Conservation (phyloP, 2,888 invertebrate species). For the Actias luna region DNA sequence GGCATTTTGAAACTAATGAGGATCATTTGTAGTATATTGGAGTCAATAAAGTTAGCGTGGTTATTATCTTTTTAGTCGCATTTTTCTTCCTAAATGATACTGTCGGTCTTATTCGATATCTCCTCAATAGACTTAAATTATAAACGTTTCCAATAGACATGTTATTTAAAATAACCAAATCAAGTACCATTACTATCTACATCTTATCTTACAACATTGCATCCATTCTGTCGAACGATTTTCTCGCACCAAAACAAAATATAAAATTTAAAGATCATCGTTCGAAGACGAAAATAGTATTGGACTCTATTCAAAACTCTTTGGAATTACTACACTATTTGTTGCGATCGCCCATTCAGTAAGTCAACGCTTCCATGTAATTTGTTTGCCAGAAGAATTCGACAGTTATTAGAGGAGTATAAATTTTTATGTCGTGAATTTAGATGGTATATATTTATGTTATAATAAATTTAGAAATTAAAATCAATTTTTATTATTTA, state of each 20-base stretch:
- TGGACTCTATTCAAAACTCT: slow-evolving; percentile 81
- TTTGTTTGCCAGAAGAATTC: slow-evolving; percentile 65
- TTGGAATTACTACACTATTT: slow-evolving; percentile 78
- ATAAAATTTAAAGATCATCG: slow-evolving; percentile 68
- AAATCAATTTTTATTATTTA: slow-evolving; percentile 46
- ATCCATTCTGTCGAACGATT: slow-evolving; percentile 56
- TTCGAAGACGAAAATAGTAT: slow-evolving; percentile 74
- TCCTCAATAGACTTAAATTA: not conserved
- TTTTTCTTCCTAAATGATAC: not conserved
- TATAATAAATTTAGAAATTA: slow-evolving; percentile 36
- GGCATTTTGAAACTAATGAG: not conserved
- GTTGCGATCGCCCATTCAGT: slow-evolving; percentile 76
- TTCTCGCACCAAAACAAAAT: slow-evolving; percentile 59
- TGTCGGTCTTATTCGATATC: not conserved
- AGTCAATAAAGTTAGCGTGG: not conserved
- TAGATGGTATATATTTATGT: slow-evolving; percentile 46
- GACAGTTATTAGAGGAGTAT: slow-evolving; percentile 67
- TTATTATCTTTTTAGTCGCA: slow-evolving; percentile 12
- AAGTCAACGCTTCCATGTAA: slow-evolving; percentile 69
- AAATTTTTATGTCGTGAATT: slow-evolving; percentile 52
- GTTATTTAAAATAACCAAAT: slow-evolving; percentile 20
- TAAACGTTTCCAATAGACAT: slow-evolving; percentile 15
- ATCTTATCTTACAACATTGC: slow-evolving; percentile 32
- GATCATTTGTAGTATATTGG: not conserved
- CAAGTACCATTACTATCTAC: slow-evolving; percentile 20